phyloP scores from a whole-genome alignment of 2,797 vertebrate species.

The Gobionotothen gibberifrons region DNA sequence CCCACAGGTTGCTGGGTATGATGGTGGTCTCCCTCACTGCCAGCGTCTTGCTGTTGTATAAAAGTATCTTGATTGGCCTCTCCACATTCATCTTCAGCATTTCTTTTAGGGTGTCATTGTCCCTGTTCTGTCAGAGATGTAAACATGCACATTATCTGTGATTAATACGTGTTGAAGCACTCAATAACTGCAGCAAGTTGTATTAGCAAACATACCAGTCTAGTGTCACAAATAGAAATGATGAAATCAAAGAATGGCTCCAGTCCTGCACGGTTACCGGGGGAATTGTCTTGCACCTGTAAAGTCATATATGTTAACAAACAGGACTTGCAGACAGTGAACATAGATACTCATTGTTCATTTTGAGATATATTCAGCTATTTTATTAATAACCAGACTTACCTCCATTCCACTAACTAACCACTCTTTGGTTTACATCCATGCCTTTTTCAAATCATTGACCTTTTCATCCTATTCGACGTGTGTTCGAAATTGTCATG shows the following conservation, averaged over 20 bases:
- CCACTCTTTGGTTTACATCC: no score
- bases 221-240: slow-evolving; percentile 92
- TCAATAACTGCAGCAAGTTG: not conserved
- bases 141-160: not conserved
- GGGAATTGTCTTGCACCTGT: slow-evolving; percentile 97
- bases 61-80: slow-evolving; percentile 92
- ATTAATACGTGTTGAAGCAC: not conserved
- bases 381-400: no score
- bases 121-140: slow-evolving; percentile 89
- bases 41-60: slow-evolving; percentile 96
- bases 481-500: no score
- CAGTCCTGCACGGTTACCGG: slow-evolving; percentile 92
- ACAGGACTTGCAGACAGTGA: not conserved
- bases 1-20: slow-evolving; percentile 96
- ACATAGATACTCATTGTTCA: not conserved
- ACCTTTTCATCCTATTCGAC: no score
- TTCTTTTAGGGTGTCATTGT: slow-evolving; percentile 96
- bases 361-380: no score
- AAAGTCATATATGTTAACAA: slow-evolving; percentile 11
- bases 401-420: no score
- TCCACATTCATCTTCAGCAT: slow-evolving; percentile 94
- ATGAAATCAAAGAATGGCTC: slow-evolving; percentile 99
- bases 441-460: no score
- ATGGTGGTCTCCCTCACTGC: slow-evolving; percentile 91
- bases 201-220: slow-evolving; percentile 87